Evolutionary conservation across 2,113 vertebrate species (phyloP).

Genomic region (Ardeotis arabs): DNA sequence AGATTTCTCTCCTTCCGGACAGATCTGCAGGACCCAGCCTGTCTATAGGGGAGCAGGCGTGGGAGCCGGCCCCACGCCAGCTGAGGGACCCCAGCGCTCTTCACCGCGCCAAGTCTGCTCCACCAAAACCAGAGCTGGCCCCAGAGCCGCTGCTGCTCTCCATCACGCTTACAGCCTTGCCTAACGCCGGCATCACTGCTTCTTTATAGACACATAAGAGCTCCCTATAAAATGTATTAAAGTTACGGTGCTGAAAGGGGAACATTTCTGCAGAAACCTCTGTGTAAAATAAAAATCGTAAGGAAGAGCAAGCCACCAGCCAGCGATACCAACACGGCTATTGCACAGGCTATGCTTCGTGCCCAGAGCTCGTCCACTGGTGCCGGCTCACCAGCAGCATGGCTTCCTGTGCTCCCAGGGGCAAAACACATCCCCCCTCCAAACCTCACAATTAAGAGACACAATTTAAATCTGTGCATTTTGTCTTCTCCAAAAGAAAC

Average conservation of each 20-base stretch:
- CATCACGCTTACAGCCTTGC: neutral
- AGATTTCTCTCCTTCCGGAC: neutral
- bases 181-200: neutral
- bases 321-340: too few species aligned
- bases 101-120: neutral
- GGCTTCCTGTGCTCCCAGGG: accelerated
- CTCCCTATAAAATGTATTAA: conserved; percentile 54
- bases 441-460: accelerated
- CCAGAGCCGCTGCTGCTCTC: neutral
- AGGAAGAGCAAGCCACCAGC: neutral
- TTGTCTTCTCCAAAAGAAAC: neutral
- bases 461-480: too few species aligned
- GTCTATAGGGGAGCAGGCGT: neutral
- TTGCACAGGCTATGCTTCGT: accelerated
- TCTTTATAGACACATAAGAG: conserved; percentile 49
- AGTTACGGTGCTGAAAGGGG: conserved; percentile 46
- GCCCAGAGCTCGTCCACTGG: too few species aligned
- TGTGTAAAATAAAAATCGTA: neutral
- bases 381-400: neutral
- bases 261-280: conserved; percentile 23
- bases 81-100: neutral
- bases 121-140: neutral
- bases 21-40: neutral
- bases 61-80: neutral
- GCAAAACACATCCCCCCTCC: accelerated